Percentiles rank a stretch among this genome's conserved stretches.
Evolutionary conservation across 2,113 vertebrate species (phyloP).

Genomic region (Chitala chitala): DNA sequence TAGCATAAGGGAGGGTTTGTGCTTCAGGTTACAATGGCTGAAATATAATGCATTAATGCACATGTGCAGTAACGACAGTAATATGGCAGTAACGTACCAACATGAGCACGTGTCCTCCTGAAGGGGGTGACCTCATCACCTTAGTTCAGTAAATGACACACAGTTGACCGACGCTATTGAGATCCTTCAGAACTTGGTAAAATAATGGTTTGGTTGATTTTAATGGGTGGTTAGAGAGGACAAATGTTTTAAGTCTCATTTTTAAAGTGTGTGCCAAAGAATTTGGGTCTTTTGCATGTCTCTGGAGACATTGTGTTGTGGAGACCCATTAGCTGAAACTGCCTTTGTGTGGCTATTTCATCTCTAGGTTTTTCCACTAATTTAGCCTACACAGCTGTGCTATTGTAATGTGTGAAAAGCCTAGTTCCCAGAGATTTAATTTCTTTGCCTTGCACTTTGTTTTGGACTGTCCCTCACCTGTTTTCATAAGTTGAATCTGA

Average conservation of each 20-base stretch:
- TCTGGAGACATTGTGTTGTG: background rate
- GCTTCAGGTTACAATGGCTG: too few relatives aligned
- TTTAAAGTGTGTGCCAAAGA: background rate
- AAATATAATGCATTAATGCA: too few relatives aligned
- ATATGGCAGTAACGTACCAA: too few relatives aligned
- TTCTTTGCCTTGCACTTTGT: too few relatives aligned
- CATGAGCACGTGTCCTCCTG: too few relatives aligned
- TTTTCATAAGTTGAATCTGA: background rate
- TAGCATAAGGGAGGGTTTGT: too few relatives aligned
- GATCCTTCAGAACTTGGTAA: too few relatives aligned
- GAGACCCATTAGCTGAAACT: background rate
- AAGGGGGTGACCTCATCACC: background rate
- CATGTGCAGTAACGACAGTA: too few relatives aligned
- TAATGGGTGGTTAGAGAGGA: background rate
- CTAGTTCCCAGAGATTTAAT: background rate
- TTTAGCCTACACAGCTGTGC: background rate
- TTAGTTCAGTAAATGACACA: background rate
- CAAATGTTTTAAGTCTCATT: background rate
- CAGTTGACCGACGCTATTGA: background rate
- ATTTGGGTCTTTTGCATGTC: background rate
- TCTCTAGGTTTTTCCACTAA: too few relatives aligned
- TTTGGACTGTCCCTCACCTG: background rate
- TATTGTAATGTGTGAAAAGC: background rate
- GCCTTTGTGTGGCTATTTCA: too few relatives aligned
- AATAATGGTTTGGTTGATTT: background rate